Evolutionary conservation across 2,113 vertebrate genomes (phyloP).

Genomic region (Cichladusa arquata): DNA sequence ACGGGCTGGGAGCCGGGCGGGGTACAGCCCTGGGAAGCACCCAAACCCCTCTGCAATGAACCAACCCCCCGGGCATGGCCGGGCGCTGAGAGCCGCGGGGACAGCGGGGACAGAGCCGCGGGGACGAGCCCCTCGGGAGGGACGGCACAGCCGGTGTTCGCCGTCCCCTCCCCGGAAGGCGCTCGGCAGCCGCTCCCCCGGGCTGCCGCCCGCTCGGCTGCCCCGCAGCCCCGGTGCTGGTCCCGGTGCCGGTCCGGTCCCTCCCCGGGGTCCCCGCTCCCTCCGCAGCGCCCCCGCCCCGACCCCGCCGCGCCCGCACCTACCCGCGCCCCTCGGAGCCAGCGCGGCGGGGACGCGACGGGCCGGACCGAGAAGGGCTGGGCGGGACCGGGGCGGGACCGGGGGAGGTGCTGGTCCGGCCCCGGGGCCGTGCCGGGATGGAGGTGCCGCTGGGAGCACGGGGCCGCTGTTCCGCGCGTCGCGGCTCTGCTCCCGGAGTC

Average conservation of each 20-base stretch:
- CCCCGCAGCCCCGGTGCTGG: neutral
- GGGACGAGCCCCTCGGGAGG: neutral
- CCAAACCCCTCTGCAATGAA: neutral
- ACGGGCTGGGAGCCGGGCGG: neutral
- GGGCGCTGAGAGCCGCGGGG: neutral
- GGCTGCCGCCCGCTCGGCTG: neutral
- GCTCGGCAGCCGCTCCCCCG: neutral
- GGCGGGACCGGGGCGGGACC: neutral
- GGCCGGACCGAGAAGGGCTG: neutral
- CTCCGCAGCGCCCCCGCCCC: neutral
- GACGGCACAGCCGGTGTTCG: neutral
- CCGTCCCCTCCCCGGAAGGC: neutral
- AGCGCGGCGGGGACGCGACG: neutral
- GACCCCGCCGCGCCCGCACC: neutral
- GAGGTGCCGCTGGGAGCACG: neutral
- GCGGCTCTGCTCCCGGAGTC: neutral
- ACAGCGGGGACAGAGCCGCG: neutral
- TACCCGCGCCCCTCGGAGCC: neutral
- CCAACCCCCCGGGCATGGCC: neutral
- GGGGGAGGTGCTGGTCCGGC: neutral
- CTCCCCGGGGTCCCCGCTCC: neutral
- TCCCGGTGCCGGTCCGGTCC: neutral
- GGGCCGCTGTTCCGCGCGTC: no score
- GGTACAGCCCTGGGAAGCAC: neutral
- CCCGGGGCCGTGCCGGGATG: neutral